A percentile compares a stretch with the other conserved stretches of the same genome.
phyloP scores from a whole-genome alignment of 2,888 invertebrate genomes.

The Pterostichus madidus region DNA sequence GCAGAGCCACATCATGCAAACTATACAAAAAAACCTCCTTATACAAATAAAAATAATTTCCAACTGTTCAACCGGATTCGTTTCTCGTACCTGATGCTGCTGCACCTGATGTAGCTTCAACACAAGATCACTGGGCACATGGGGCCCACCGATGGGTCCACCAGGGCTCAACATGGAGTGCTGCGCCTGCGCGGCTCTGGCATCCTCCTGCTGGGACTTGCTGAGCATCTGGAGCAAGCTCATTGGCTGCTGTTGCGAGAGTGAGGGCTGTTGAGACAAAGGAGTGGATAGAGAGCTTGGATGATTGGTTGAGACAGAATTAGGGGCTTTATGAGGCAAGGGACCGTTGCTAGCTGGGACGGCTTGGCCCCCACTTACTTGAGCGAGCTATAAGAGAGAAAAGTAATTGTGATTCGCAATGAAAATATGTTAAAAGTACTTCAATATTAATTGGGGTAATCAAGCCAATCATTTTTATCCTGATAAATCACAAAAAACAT shows the following conservation, averaged over 20 bases:
- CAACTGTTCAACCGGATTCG: no score
- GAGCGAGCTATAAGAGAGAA: constrained; percentile 80
- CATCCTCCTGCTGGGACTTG: constrained; percentile 69
- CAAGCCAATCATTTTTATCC: no score
- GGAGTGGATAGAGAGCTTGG: constrained; percentile 64
- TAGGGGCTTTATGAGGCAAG: constrained; percentile 73
- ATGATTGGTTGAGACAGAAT: no score
- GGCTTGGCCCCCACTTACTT: constrained; percentile 84
- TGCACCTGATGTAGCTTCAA: constrained; percentile 80
- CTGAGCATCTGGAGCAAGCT: constrained; percentile 76
- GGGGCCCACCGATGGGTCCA: constrained; percentile 66
- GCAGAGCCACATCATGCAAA: no score
- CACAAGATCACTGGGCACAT: constrained; percentile 75
- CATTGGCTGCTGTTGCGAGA: constrained; percentile 76
- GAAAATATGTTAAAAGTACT: neutral
- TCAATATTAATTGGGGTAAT: no score
- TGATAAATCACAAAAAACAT: no score
- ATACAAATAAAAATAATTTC: no score
- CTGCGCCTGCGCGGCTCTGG: constrained; percentile 62
- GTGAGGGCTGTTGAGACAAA: no score
- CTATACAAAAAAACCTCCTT: no score
- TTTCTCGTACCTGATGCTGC: constrained; percentile 71
- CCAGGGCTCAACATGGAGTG: constrained; percentile 53
- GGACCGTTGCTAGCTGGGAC: constrained; percentile 80
- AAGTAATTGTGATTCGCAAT: no score